phyloP scores from a whole-genome alignment of 1,140 invertebrate species.

The Lanistes nyassanus region DNA sequence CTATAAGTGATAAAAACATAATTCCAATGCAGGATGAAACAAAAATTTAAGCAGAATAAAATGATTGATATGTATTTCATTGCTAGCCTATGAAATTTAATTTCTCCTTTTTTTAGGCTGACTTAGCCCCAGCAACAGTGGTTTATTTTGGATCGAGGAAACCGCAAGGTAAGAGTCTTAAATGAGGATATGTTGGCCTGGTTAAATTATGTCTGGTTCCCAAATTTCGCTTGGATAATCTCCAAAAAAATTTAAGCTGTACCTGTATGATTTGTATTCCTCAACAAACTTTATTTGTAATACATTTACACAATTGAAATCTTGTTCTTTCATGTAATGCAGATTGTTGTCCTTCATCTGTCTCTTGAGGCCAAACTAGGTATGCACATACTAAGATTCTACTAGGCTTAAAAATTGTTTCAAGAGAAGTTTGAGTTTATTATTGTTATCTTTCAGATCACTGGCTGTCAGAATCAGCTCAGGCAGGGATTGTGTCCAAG shows the following conservation, averaged over 20 bases:
- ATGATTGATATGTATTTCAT: background rate
- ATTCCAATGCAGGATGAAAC: too few species aligned
- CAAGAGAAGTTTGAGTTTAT: background rate
- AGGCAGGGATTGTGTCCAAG: conserved; percentile 30
- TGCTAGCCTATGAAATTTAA: background rate
- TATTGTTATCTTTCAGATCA: conserved; percentile 33
- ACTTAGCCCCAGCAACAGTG: conserved; percentile 81
- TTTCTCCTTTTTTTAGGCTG: conserved; percentile 54
- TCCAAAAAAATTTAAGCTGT: background rate
- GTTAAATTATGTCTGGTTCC: background rate
- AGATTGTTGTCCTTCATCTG: too few species aligned
- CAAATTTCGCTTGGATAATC: background rate
- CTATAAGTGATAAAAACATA: too few species aligned
- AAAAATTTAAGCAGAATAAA: background rate
- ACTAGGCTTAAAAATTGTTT: background rate
- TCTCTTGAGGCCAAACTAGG: too few species aligned
- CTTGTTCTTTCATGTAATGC: background rate
- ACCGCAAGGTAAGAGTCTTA: conserved; percentile 34
- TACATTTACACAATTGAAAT: background rate
- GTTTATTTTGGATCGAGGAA: conserved; percentile 74
- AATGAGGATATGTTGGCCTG: background rate
- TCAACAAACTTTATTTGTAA: background rate
- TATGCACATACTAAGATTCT: too few species aligned
- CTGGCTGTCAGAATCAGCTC: conserved; percentile 30
- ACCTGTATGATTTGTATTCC: background rate